Evolutionary conservation across 1,140 invertebrate species (phyloP), one percentile per base, ranked within the genome.

Genomic region (Drosophila sulfurigaster): DNA sequence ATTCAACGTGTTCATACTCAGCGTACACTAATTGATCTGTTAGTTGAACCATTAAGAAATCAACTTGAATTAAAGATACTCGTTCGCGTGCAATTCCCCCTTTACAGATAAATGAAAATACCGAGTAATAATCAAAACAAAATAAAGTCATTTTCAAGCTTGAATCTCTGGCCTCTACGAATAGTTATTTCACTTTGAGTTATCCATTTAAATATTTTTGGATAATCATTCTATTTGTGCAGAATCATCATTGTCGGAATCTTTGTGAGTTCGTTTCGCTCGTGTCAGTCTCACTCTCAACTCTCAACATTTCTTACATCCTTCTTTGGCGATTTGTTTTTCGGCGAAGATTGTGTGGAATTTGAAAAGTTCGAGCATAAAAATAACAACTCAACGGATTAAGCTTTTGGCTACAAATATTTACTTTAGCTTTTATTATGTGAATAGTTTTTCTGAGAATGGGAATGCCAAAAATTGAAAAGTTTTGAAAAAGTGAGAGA

Each of bases 241-340:
- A 58, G 56, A 43, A 81, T 83, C 81, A 71, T 64, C 43, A 85
- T 74, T 85, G 81, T 85, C 81, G 81, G 81, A 78, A 74, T 83
- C 81, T 85, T 85, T 83, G 58, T 69, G 68, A 43, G 48, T 54
- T 78, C 74, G 68, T 59, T 77, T 74, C 49, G 71, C 41, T 60
- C 51, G 48, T 83, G 81, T 83, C 77, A 70, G 75, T 62, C 66
- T 82, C 79, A 79, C 71, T 76, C 83, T 63, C 64, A 77, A 62
- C 20, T 25, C 20, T 25, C 20, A 32, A 8, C 35, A 62, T 38
- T 54, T 45, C 41, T 57, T 20, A 54, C 49, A 70, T 64, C 68
- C 68, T 71, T 64, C 51, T 59, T 20, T 54, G 66, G 75, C 68
- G 35, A 62, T 58, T 59, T 72, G 66, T 75, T 80, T 25, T 65